Conservation (phyloP, 2,113 vertebrate genomes). For the Nothocercus nigrocapillus region DNA sequence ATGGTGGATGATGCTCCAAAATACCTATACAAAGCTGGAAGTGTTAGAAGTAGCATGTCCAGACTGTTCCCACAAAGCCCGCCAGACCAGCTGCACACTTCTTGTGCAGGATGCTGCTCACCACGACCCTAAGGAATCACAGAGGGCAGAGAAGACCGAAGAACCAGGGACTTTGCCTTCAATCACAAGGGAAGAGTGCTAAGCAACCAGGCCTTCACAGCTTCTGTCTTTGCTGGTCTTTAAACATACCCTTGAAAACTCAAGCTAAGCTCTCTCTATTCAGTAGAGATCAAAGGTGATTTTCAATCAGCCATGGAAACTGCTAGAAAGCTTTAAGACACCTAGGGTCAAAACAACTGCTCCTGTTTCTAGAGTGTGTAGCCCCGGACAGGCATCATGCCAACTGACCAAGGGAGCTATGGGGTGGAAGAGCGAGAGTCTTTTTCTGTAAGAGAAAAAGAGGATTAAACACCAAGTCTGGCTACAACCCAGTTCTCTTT, state of each 20-base stretch:
- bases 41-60: neutral
- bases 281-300: accelerated
- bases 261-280: neutral
- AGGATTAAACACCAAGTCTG: neutral
- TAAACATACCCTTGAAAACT: accelerated
- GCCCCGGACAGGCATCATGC: neutral
- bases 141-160: neutral
- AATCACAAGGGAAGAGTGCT: neutral
- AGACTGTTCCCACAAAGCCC: neutral
- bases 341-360: accelerated
- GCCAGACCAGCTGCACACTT: neutral
- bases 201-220: neutral
- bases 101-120: neutral
- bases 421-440: neutral
- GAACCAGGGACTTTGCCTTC: neutral
- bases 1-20: neutral
- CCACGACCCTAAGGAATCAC: neutral
- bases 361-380: neutral
- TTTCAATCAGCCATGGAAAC: neutral
- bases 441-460: neutral
- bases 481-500: neutral
- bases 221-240: neutral
- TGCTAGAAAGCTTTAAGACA: neutral
- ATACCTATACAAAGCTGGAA: neutral
- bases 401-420: neutral